Evolutionary conservation across 2,113 vertebrate genomes (phyloP).

Genomic region (Alethe castanea): DNA sequence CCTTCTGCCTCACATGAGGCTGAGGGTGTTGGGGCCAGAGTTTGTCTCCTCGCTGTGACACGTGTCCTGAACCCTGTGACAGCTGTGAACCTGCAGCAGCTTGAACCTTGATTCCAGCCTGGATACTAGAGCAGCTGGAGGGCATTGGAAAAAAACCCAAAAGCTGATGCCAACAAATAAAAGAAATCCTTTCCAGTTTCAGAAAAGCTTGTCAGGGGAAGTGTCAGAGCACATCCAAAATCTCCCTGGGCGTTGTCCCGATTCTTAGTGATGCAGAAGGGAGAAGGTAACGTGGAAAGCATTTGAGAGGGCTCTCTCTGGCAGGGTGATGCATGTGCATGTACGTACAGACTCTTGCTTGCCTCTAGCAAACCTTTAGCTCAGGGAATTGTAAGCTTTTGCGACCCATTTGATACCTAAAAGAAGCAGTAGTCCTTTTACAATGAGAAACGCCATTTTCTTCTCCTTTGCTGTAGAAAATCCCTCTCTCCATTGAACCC

Average conservation of each 20-base stretch:
- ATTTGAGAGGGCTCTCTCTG: not conserved
- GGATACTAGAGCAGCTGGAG: not conserved
- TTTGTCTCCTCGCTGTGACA: rapidly evolving
- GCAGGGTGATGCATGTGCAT: not conserved
- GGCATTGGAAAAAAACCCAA: not conserved
- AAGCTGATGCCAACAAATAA: not conserved
- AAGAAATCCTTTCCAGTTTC: not conserved
- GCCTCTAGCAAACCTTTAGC: not conserved
- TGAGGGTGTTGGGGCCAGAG: not conserved
- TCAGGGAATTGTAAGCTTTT: not conserved
- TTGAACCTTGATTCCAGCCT: not conserved
- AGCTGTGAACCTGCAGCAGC: not conserved
- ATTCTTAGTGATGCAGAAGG: not conserved
- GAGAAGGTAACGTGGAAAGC: not conserved
- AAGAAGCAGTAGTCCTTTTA: not conserved
- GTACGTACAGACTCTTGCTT: not conserved
- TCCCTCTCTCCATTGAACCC: not conserved
- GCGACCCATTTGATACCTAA: not conserved
- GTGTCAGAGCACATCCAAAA: not conserved
- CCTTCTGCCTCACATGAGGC: not conserved
- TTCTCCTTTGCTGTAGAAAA: not conserved
- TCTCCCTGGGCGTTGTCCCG: not conserved
- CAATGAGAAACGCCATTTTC: not conserved
- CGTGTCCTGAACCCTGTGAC: not conserved
- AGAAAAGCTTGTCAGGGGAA: not conserved